phyloP scores from a whole-genome alignment of 2,113 vertebrate genomes.

The Syngnathus typhle region DNA sequence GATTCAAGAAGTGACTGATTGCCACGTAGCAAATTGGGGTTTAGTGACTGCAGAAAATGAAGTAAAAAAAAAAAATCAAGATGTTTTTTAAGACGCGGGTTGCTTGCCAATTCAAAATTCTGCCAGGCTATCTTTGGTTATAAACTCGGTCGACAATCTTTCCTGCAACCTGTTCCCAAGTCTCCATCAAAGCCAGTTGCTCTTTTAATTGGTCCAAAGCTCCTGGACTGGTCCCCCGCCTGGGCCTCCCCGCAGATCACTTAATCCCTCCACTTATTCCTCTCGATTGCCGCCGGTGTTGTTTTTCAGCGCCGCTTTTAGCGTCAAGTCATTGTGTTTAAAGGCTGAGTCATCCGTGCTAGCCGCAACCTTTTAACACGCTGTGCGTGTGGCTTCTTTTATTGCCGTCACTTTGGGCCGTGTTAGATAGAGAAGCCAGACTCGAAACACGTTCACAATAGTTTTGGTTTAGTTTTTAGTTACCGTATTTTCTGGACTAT shows the following conservation, averaged over 20 bases:
- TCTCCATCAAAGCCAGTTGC: slow-evolving; percentile 38
- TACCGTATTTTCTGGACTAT: too few species aligned
- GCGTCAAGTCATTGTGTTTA: background rate
- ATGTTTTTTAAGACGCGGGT: background rate
- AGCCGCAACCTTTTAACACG: background rate
- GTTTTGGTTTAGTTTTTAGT: too few species aligned
- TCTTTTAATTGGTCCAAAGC: slow-evolving; percentile 27
- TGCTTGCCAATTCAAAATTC: background rate
- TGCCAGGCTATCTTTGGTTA: background rate
- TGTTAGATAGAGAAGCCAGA: too few species aligned
- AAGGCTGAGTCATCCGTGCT: background rate
- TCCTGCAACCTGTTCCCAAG: slow-evolving; percentile 16
- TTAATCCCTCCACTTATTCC: slow-evolving; percentile 56
- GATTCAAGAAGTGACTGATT: slow-evolving; percentile 27
- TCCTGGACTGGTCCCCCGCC: slow-evolving; percentile 1
- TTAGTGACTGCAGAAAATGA: background rate
- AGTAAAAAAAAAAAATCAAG: background rate
- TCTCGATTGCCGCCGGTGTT: slow-evolving; percentile 51
- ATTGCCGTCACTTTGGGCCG: too few species aligned
- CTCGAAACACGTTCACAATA: too few species aligned
- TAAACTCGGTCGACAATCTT: background rate
- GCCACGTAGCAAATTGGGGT: background rate
- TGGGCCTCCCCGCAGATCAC: slow-evolving; percentile 34
- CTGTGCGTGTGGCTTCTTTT: too few species aligned
- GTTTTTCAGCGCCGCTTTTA: slow-evolving; percentile 33